Base-by-base conservation (phyloP, 1,140 invertebrate genomes). In the Alviniconcha marisindica region DNA sequence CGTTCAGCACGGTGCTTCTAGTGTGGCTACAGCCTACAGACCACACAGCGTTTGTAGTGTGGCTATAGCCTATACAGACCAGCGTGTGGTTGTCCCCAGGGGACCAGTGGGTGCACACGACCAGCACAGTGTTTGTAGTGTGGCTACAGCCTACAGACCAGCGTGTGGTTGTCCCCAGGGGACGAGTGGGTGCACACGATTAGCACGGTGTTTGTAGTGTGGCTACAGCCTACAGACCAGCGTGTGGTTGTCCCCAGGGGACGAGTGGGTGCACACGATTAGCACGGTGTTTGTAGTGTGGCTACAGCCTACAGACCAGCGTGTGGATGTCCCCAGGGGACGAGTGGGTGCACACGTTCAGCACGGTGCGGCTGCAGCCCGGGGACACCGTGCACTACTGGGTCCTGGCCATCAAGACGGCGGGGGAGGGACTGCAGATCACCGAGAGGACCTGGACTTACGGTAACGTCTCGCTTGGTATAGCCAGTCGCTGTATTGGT, bases 331-430 rank as follows among this genome's bases (percentile, higher is more conserved):
- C 33, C 40, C n/a, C 76, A 85, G 84, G 84, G 2, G 36, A 48
- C 38, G 56, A 84, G 10, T 89, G 77, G 24, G 81, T 84, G 3
- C 71, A 86, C 56, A 83, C 81, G 24, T 51, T 82, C 44, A 4
- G 21, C 3, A n/a, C 40, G 2, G 81, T 84, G 1, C 38, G 42
- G 31, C 36, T 87, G 18, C 60, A 86, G 2, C 81, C 84, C 0
- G 86, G 86, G 0, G 86, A 86, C 78, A 86, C 48, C 21, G 84
- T 87, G 2, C 71, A 87, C 79, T 87, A 87, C 82, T 87, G 86
- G 86, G 33, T 87, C 24, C 51, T 74, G 24, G 71, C 44, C 5
- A 42, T 84, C 36, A 38, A 44, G 28, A 63, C 3, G 36, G 63
- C 44, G 2, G 82, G 74, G 38, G 48, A 77, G 28, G 82, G 82